Conservation (phyloP, 2,888 invertebrate species). For the Trachelus tabidus region DNA sequence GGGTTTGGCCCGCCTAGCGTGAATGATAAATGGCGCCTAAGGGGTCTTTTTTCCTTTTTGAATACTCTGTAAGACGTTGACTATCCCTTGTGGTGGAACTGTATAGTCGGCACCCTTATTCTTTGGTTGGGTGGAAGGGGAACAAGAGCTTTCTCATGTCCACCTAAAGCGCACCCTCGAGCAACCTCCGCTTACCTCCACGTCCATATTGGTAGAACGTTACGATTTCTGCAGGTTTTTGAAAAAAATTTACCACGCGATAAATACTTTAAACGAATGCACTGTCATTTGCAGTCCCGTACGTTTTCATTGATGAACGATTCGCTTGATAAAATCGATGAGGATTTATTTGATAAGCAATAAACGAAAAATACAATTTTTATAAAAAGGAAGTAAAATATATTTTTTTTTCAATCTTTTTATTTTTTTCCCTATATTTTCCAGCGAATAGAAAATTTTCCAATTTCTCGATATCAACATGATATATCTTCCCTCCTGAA, state of each 20-base stretch:
- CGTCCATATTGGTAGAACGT: constrained; percentile 7
- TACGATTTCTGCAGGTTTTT: constrained; percentile 17
- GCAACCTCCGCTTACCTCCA: constrained; percentile 44
- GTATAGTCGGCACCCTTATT: constrained; percentile 23
- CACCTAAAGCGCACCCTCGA: constrained; percentile 43
- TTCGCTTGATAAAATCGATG: too few species aligned
- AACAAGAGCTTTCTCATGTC: constrained; percentile 63
- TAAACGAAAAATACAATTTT: neutral
- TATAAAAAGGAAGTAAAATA: neutral
- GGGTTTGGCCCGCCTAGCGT: neutral
- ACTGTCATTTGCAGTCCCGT: too few species aligned
- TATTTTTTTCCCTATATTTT: neutral
- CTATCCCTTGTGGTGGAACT: neutral
- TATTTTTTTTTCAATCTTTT: neutral
- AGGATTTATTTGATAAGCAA: neutral
- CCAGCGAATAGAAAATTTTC: neutral
- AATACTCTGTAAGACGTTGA: neutral
- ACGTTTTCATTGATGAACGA: too few species aligned
- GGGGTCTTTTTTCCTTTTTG: neutral
- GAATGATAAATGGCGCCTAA: neutral
- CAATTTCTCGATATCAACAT: neutral
- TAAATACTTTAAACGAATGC: constrained; percentile 26
- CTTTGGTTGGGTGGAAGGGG: constrained; percentile 37
- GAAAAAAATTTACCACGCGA: constrained; percentile 31
- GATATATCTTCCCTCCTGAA: neutral